phyloP scores from a whole-genome alignment of 2,888 invertebrate genomes.

The Bruchidius siliquastri region DNA sequence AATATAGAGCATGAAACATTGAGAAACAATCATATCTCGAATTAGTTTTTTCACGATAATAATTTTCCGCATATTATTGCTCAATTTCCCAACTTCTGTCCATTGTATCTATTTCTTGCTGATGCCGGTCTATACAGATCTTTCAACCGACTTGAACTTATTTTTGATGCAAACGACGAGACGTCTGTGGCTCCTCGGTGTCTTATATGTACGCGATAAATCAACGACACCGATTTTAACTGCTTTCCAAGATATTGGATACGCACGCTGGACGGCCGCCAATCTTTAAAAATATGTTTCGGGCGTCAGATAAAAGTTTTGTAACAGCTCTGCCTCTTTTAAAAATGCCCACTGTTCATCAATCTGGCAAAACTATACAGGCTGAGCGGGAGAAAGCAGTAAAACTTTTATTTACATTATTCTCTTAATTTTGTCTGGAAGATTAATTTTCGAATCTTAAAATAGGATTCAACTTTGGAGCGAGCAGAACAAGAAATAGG shows the following conservation, averaged over 20 bases:
- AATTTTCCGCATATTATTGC: no score
- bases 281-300: background rate
- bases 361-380: background rate
- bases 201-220: background rate
- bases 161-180: background rate
- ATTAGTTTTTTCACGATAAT: no score
- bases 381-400: background rate
- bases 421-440: no score
- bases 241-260: background rate
- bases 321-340: background rate
- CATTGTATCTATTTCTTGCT: no score
- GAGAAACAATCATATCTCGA: no score
- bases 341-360: background rate
- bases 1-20: no score
- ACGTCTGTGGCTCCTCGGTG: background rate
- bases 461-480: no score
- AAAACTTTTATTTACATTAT: no score
- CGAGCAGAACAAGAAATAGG: no score
- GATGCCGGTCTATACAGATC: no score
- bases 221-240: background rate
- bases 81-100: no score
- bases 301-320: background rate
- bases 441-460: no score
- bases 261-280: background rate
- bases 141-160: background rate